phyloP scores from a whole-genome alignment of 2,797 vertebrate genomes.

The Todus mexicanus region DNA sequence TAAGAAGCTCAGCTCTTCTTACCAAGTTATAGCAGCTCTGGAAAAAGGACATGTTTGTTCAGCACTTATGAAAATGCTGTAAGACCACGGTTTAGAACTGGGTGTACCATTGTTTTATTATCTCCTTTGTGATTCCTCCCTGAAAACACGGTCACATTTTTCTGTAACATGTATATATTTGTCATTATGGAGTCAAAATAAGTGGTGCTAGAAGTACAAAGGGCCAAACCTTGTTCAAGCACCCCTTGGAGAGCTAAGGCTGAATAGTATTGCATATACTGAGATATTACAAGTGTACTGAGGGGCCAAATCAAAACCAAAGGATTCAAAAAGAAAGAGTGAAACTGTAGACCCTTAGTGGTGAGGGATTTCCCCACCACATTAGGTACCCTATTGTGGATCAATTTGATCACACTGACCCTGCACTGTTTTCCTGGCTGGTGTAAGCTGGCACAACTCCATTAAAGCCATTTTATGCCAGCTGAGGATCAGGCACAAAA shows the following conservation, averaged over 20 bases:
- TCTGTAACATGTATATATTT: not conserved
- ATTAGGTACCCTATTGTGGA: not conserved
- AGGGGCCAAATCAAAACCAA: not conserved
- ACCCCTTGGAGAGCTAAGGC: not conserved
- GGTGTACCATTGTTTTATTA: not conserved
- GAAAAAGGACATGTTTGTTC: not conserved
- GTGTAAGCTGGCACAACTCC: not conserved
- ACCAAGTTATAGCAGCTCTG: not conserved
- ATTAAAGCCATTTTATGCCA: constrained; percentile 1
- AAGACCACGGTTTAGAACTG: not conserved
- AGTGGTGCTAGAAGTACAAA: not conserved
- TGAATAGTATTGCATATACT: not conserved
- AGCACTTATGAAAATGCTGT: not conserved
- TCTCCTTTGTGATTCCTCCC: not conserved
- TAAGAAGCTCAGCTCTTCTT: not conserved
- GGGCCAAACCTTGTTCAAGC: not conserved
- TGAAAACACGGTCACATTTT: not conserved
- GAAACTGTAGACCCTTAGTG: not conserved
- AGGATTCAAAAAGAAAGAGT: not conserved
- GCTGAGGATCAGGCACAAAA: constrained; percentile 16
- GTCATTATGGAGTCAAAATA: not conserved
- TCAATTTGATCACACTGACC: not conserved
- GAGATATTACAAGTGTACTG: not conserved
- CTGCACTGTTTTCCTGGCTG: not conserved
- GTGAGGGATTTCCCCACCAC: not conserved